These are phyloP conservation scores for Babyrousa celebensis DNA, from an alignment of 2,797 vertebrate species.

Conservation along the genomic window DNA sequence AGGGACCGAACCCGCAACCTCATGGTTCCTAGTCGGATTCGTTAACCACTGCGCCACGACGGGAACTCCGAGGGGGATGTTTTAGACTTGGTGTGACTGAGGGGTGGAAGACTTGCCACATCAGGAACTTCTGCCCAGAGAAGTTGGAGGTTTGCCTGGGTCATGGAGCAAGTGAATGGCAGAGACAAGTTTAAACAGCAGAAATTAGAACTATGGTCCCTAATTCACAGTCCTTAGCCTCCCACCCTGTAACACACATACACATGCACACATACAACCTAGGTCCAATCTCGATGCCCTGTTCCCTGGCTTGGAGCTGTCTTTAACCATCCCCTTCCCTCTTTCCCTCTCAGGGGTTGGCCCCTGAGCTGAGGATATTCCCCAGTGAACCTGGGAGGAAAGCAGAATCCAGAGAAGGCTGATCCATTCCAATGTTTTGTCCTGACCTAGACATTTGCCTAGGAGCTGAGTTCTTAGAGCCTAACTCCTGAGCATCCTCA, in stretches of 20 bases:
- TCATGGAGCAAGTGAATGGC: neutral
- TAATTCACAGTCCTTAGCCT: neutral
- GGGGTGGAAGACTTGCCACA: neutral
- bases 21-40: too few species aligned
- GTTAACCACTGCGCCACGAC: too few species aligned
- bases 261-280: neutral
- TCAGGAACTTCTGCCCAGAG: conserved; percentile 27
- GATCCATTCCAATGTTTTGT: neutral
- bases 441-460: neutral
- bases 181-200: neutral
- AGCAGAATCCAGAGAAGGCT: conserved; percentile 31
- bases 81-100: neutral
- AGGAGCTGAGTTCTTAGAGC: neutral
- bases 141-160: neutral
- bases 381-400: neutral
- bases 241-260: neutral
- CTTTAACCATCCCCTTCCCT: neutral
- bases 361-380: conserved; percentile 1
- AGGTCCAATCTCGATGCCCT: neutral
- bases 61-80: too few species aligned
- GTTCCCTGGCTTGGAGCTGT: neutral
- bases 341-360: neutral
- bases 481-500: neutral
- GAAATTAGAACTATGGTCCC: neutral
- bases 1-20: too few species aligned